A percentile compares a stretch with the other conserved stretches of the same genome.
Conservation (phyloP, 2,113 vertebrate genomes). For the Hemiprocne comata region DNA sequence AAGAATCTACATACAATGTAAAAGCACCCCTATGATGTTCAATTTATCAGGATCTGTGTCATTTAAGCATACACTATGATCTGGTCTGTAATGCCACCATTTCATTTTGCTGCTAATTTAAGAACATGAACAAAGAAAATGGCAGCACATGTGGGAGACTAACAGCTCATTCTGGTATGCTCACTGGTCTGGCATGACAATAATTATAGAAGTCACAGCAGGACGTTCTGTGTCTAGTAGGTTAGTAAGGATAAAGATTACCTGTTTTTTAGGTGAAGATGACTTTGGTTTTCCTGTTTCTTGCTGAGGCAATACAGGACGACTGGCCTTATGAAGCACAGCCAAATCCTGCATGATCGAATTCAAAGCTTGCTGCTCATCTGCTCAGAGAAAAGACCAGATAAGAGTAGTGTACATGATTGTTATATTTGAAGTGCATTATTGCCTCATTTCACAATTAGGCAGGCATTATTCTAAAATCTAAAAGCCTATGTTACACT, state of each 20-base stretch:
- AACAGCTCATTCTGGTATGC: background rate
- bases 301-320: conserved; percentile 86
- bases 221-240: background rate
- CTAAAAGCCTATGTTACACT: background rate
- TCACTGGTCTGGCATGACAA: conserved; percentile 26
- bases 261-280: conserved; percentile 95
- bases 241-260: conserved; percentile 59
- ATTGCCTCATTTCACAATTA: background rate
- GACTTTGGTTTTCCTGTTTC: conserved; percentile 90
- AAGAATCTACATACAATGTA: background rate
- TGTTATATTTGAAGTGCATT: background rate
- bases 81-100: background rate
- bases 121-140: conserved; percentile 20
- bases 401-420: background rate
- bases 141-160: background rate
- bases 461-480: background rate
- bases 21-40: background rate
- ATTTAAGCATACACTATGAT: background rate
- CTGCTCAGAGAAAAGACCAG: conserved; percentile 29
- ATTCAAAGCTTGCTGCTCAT: conserved; percentile 95
- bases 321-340: conserved; percentile 94
- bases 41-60: background rate
- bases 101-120: conserved; percentile 24
- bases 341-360: conserved; percentile 99
- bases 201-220: conserved; percentile 27